A percentile compares a stretch with the other conserved stretches of the same genome.
Conservation (phyloP, 1,140 invertebrate genomes). For the Drosophila neocordata region DNA sequence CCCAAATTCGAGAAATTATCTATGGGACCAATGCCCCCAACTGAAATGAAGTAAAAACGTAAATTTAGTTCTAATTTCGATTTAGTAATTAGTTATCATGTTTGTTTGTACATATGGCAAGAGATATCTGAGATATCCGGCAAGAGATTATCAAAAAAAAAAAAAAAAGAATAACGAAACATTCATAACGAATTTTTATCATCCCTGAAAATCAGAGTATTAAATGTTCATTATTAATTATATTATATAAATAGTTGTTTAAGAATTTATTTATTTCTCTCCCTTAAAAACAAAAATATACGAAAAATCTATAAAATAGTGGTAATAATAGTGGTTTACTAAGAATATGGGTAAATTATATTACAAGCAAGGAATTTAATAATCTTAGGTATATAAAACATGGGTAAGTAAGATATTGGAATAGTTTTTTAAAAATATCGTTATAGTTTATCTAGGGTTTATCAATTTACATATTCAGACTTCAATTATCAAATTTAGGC, state of each 20-base stretch:
- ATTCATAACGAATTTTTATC: conserved; percentile 46
- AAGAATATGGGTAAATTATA: too few species aligned
- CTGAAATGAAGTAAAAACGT: conserved; percentile 20
- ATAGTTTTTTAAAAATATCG: too few species aligned
- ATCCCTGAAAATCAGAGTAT: conserved; percentile 31
- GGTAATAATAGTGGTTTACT: not conserved
- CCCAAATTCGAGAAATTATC: conserved; percentile 74
- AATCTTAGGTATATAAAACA: too few species aligned
- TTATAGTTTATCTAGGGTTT: too few species aligned
- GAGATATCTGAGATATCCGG: conserved; percentile 11
- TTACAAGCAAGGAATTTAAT: too few species aligned
- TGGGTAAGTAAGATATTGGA: too few species aligned
- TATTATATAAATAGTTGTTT: conserved; percentile 1
- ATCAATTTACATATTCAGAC: too few species aligned
- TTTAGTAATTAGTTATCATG: conserved; percentile 43
- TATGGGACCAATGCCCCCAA: conserved; percentile 21
- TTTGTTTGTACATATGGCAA: conserved; percentile 16
- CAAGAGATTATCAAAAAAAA: not conserved
- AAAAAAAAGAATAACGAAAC: conserved; percentile 17
- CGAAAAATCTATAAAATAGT: conserved; percentile 1
- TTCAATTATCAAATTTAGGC: too few species aligned
- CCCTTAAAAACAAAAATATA: conserved; percentile 23
- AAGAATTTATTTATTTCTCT: conserved; percentile 45
- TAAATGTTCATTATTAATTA: conserved; percentile 23
- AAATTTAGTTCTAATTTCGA: conserved; percentile 33